Conservation (phyloP, 1,140 invertebrate genomes). For the Bombus ignitus region DNA sequence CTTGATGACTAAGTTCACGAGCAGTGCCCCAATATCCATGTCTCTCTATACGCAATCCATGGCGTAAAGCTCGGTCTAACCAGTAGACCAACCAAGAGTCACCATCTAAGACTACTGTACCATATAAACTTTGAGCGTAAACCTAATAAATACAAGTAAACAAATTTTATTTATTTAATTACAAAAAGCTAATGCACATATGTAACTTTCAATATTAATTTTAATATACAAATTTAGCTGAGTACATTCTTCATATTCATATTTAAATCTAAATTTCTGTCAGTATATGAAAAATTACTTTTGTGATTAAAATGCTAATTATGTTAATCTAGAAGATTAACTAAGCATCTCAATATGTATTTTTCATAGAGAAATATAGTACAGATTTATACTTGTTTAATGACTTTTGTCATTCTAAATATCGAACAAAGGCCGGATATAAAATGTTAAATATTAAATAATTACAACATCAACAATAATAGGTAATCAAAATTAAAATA, state of each 20-base stretch:
- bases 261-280: background rate
- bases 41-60: slow-evolving; percentile 80
- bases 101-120: slow-evolving; percentile 80
- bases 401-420: background rate
- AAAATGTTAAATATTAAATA: background rate
- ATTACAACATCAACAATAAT: background rate
- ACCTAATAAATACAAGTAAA: slow-evolving; percentile 65
- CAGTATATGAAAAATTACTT: background rate
- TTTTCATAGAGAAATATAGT: background rate
- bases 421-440: background rate
- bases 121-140: slow-evolving; percentile 81
- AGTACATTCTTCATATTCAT: background rate
- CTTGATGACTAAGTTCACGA: slow-evolving; percentile 83
- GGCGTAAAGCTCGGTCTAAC: slow-evolving; percentile 80
- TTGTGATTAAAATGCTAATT: background rate
- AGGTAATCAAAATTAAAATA: background rate
- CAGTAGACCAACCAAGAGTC: slow-evolving; percentile 82
- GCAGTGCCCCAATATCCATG: slow-evolving; percentile 85
- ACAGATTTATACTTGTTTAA: background rate
- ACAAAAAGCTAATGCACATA: no score
- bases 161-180: background rate
- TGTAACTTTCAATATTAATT: background rate
- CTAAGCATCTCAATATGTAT: background rate
- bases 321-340: background rate
- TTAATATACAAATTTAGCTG: background rate